A percentile compares a stretch with the other conserved stretches of the same genome.
These are phyloP conservation scores for Nasua narica DNA, from an alignment of 2,797 vertebrate genomes.

Conservation along the genomic window DNA sequence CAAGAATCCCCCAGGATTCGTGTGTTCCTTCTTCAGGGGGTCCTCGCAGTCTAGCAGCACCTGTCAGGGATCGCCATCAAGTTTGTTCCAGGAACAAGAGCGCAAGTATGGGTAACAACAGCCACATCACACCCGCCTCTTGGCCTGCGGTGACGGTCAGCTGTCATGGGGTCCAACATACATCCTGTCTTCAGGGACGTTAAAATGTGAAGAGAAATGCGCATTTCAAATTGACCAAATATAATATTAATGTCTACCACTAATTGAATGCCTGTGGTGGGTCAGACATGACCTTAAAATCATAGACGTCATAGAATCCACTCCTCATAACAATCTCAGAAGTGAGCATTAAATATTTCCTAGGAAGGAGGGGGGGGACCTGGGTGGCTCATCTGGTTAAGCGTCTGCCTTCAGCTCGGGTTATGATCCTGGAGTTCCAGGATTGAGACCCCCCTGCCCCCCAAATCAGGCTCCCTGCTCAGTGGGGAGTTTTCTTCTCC, in stretches of 20 bases:
- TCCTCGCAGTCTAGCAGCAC: background rate
- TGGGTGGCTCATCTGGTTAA: background rate
- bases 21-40: background rate
- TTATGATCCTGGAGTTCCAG: too few species aligned
- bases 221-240: background rate
- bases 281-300: background rate
- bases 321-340: background rate
- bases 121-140: background rate
- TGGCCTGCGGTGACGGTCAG: background rate
- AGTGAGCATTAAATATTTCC: background rate
- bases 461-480: too few species aligned
- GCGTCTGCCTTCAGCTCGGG: background rate
- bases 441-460: too few species aligned
- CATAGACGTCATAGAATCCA: background rate
- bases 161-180: background rate
- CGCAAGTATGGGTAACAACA: background rate
- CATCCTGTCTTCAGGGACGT: background rate
- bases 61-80: background rate
- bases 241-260: background rate
- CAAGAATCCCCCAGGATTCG: too few species aligned
- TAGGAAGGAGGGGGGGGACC: accelerated
- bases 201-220: background rate
- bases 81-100: background rate
- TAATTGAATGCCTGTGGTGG: background rate
- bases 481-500: too few species aligned